Conservation (phyloP, 2,888 invertebrate species). For the Drosophila prolongata region DNA sequence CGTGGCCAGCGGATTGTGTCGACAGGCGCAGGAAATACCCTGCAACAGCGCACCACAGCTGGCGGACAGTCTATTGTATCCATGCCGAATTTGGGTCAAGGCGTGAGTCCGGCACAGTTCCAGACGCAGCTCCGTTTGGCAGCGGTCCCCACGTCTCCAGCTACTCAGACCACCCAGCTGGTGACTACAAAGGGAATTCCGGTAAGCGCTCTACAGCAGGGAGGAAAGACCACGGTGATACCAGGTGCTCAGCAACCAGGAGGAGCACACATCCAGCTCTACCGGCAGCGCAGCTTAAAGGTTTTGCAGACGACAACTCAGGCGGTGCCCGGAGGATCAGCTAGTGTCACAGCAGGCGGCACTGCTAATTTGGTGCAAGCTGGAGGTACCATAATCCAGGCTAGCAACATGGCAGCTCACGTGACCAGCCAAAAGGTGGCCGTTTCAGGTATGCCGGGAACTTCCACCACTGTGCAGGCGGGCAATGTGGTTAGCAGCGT, state of each 20-base stretch:
- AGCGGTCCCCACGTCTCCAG: conserved; percentile 70
- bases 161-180: conserved; percentile 76
- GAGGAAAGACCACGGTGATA: conserved; percentile 75
- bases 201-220: conserved; percentile 82
- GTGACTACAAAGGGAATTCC: conserved; percentile 83
- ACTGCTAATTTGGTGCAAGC: conserved; percentile 72
- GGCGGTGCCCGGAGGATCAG: conserved; percentile 21
- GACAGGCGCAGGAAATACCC: conserved; percentile 70
- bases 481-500: conserved; percentile 84
- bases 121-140: conserved; percentile 83
- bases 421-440: conserved; percentile 84
- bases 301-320: conserved; percentile 70
- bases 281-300: conserved; percentile 83
- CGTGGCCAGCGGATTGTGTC: conserved; percentile 83
- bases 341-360: conserved; percentile 33
- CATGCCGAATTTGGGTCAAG: conserved; percentile 82
- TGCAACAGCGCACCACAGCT: conserved; percentile 82
- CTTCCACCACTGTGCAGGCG: conserved; percentile 60
- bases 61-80: conserved; percentile 84
- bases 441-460: conserved; percentile 81
- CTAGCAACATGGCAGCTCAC: conserved; percentile 77
- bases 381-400: conserved; percentile 83
- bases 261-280: conserved; percentile 83
- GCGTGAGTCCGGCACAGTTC: conserved; percentile 81
- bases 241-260: conserved; percentile 75